Evolutionary conservation across 2,797 vertebrate species (phyloP).

Genomic region (Chromis chromis): DNA sequence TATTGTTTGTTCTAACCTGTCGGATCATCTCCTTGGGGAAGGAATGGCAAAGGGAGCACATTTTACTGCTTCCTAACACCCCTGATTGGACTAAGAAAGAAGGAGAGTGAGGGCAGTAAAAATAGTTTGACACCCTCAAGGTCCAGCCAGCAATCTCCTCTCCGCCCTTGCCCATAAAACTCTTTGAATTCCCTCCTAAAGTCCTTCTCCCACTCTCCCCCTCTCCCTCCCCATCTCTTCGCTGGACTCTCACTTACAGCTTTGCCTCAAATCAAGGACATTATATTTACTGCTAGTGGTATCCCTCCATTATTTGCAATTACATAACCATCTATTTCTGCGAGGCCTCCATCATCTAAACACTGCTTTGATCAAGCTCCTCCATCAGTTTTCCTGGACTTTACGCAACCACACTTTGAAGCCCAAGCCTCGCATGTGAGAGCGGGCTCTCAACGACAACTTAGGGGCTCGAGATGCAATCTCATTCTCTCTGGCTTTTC

Average conservation of each 20-base stretch:
- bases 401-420: slow-evolving; percentile 37
- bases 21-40: slow-evolving; percentile 68
- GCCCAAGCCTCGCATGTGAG: slow-evolving; percentile 6
- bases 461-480: slow-evolving; percentile 40
- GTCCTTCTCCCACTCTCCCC: slow-evolving; percentile 2
- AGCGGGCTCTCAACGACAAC: slow-evolving; percentile 14
- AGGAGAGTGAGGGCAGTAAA: slow-evolving; percentile 81
- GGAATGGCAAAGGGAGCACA: slow-evolving; percentile 55
- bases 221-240: slow-evolving; percentile 12
- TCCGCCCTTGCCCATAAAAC: slow-evolving; percentile 80
- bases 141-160: slow-evolving; percentile 80
- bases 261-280: slow-evolving; percentile 50
- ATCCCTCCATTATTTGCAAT: slow-evolving; percentile 53
- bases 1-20: slow-evolving; percentile 76
- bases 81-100: slow-evolving; percentile 73
- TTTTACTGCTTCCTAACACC: slow-evolving; percentile 81
- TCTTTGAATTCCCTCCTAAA: slow-evolving; percentile 72
- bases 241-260: slow-evolving; percentile 46
- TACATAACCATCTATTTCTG: slow-evolving; percentile 52
- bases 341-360: slow-evolving; percentile 29
- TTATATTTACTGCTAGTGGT: slow-evolving; percentile 42
- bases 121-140: slow-evolving; percentile 84
- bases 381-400: slow-evolving; percentile 27
- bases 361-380: slow-evolving; percentile 40
- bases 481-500: slow-evolving; percentile 40